Percentiles rank a stretch among this genome's conserved stretches.
Conservation (phyloP, 2,888 invertebrate species). For the Lithosia quadra region DNA sequence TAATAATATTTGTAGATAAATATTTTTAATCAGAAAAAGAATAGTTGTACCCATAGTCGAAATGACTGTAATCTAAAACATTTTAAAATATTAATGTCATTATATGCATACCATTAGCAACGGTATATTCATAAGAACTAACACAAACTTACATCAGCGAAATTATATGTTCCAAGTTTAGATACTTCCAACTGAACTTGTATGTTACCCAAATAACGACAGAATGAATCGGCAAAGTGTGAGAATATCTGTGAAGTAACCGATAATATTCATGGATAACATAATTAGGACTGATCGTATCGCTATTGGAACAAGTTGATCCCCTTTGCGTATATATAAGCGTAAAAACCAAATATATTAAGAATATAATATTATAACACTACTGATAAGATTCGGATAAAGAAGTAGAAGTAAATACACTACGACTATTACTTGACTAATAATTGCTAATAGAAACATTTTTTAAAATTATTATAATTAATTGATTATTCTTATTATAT, state of each 20-base stretch:
- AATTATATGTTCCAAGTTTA: neutral
- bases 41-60: neutral
- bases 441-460: neutral
- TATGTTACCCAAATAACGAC: slow-evolving; percentile 1
- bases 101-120: no score
- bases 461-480: no score
- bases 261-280: neutral
- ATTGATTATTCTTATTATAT: no score
- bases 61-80: neutral
- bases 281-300: no score
- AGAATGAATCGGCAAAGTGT: slow-evolving; percentile 2
- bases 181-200: slow-evolving; percentile 14
- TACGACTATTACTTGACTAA: neutral
- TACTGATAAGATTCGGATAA: neutral
- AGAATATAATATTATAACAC: no score
- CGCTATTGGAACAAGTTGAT: no score
- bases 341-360: no score
- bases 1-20: slow-evolving; percentile 30
- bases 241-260: slow-evolving; percentile 12
- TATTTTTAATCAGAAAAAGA: slow-evolving; percentile 29
- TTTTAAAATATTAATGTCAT: neutral
- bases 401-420: neutral
- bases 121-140: no score
- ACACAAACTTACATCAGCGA: neutral
- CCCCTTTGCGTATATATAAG: no score